These are phyloP conservation scores for Etheostoma perlongum DNA, from an alignment of 2,797 vertebrate species.

Conservation along the genomic window DNA sequence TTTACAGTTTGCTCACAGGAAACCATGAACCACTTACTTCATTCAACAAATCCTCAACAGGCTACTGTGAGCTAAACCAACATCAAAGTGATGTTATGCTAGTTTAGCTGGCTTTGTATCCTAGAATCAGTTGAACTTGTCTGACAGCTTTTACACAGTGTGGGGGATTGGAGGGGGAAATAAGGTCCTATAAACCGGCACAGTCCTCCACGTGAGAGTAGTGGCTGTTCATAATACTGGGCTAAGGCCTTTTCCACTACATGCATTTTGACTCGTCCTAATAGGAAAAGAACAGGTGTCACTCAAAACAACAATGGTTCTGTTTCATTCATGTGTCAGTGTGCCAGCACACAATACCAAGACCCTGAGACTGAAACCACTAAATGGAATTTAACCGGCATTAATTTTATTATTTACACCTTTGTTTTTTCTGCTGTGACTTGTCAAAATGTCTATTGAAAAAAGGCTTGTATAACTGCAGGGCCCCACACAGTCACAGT, in stretches of 20 bases:
- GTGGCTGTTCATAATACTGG: background rate
- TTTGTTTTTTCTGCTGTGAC: background rate
- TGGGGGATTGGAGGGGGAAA: background rate
- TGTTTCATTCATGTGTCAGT: background rate
- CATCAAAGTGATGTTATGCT: background rate
- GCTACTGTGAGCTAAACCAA: background rate
- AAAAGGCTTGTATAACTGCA: too few relatives aligned
- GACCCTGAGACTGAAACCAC: background rate
- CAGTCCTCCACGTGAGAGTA: background rate
- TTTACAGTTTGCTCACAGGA: background rate
- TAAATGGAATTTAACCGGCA: background rate
- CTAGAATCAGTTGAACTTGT: background rate
- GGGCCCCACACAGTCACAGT: too few relatives aligned
- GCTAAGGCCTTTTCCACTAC: background rate
- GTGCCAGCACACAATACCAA: background rate
- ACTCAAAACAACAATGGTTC: too few relatives aligned
- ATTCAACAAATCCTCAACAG: conserved; percentile 7
- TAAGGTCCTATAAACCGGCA: conserved; percentile 22
- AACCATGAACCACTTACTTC: background rate
- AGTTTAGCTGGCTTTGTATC: conserved; percentile 14
- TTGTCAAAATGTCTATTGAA: background rate
- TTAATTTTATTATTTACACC: background rate
- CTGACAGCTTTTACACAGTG: conserved; percentile 4
- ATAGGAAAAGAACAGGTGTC: too few relatives aligned
- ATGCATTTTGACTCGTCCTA: background rate